phyloP scores from a whole-genome alignment of 1,140 invertebrate species.

The Portunus trituberculatus region DNA sequence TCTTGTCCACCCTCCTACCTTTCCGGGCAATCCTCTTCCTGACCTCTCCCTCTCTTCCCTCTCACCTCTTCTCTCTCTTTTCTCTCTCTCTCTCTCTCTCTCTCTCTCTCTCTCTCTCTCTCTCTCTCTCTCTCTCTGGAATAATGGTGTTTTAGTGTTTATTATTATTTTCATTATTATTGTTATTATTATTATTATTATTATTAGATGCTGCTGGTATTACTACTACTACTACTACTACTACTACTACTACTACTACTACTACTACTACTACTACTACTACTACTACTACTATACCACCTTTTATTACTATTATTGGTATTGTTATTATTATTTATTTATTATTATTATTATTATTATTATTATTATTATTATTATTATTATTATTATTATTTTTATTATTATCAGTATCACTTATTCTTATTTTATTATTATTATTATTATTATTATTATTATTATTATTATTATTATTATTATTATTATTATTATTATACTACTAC shows the following conservation, averaged over 20 bases:
- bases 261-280: constrained; percentile 22
- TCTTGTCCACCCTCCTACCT: too few species aligned
- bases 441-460: background rate
- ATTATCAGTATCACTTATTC: background rate
- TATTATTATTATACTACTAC: background rate
- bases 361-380: background rate
- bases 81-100: constrained; percentile 26
- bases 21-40: constrained; percentile 12
- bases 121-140: background rate
- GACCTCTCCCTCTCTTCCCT: background rate
- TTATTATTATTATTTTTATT: background rate
- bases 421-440: background rate
- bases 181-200: background rate
- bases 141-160: background rate
- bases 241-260: constrained; percentile 22
- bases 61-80: background rate
- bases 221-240: background rate
- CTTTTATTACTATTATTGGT: background rate
- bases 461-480: background rate
- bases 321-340: background rate
- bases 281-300: constrained; percentile 6
- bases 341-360: constrained; percentile 26
- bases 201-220: too few species aligned
- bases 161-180: background rate
- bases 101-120: constrained; percentile 9